Evolutionary conservation across 23 tunicate species (phyloP).

Genomic region (Botrylloides violaceus): DNA sequence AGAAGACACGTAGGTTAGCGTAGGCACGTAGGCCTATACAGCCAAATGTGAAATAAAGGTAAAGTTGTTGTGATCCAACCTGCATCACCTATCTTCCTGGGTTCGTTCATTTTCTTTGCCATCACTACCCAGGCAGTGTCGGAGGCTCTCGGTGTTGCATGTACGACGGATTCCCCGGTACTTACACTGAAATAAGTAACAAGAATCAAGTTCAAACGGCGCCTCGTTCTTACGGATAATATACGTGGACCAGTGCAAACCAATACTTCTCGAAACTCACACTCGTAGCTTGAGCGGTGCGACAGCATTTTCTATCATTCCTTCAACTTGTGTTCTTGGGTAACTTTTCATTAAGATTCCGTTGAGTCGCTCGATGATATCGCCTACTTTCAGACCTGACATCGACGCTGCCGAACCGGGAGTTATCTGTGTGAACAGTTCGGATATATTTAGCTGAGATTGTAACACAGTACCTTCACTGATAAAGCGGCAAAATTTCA

Average conservation of each 20-base stretch:
- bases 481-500: too few relatives aligned
- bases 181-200: not conserved
- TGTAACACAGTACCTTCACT: too few relatives aligned
- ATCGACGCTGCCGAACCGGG: conserved; percentile 82
- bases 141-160: conserved; percentile 49
- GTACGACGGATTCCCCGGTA: not conserved
- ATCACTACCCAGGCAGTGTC: conserved; percentile 68
- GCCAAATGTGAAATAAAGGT: too few relatives aligned
- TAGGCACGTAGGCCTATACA: too few relatives aligned
- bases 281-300: conserved; percentile 48
- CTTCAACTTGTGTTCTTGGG: conserved; percentile 49
- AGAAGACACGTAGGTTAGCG: too few relatives aligned
- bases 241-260: too few relatives aligned
- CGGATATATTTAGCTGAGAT: too few relatives aligned
- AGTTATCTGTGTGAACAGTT: conserved; percentile 70
- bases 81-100: conserved; percentile 57
- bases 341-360: conserved; percentile 45
- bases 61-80: conserved; percentile 29
- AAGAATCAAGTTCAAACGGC: not conserved
- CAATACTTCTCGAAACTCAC: conserved; percentile 40
- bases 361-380: conserved; percentile 69
- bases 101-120: conserved; percentile 64
- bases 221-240: too few relatives aligned
- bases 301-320: conserved; percentile 39
- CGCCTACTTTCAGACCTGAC: conserved; percentile 55